Conservation (phyloP, 2,888 invertebrate species). For the Drosophila lacicola region DNA sequence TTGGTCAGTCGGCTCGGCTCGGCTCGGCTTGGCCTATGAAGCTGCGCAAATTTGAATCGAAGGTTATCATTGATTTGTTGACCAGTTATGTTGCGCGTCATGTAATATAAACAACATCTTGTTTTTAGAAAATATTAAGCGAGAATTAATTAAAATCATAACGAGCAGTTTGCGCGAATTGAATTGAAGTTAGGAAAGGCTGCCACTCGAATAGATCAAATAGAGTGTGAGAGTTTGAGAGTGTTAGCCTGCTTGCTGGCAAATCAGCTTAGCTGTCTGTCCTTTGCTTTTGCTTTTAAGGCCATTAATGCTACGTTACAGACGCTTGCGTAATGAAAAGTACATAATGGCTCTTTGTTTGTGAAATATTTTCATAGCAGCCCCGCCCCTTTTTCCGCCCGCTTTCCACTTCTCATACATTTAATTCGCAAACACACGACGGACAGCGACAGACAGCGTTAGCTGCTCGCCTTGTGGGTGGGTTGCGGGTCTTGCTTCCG, state of each 20-base stretch:
- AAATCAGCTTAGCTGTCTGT: not conserved
- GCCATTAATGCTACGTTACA: conserved; percentile 29
- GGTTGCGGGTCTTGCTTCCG: conserved; percentile 3
- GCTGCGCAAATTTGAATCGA: conserved; percentile 48
- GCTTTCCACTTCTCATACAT: conserved; percentile 12
- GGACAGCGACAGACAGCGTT: conserved; percentile 13
- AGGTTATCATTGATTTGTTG: conserved; percentile 51
- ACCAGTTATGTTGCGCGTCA: conserved; percentile 10
- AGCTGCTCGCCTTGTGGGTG: conserved; percentile 26
- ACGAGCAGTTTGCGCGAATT: not conserved
- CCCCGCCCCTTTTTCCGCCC: conserved; percentile 2
- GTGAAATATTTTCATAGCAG: conserved; percentile 48
- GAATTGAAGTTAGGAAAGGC: not conserved
- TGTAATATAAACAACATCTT: conserved; percentile 31
- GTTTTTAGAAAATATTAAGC: conserved; percentile 5
- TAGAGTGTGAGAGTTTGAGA: too few relatives aligned
- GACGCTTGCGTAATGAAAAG: conserved; percentile 48
- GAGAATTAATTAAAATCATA: conserved; percentile 22
- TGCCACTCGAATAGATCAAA: too few relatives aligned
- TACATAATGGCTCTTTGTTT: conserved; percentile 49
- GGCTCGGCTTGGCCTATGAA: conserved; percentile 1
- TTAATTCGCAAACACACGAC: conserved; percentile 48
- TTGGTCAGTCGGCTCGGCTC: conserved; percentile 37
- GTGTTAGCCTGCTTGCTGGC: not conserved
- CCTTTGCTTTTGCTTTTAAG: conserved; percentile 19